Evolutionary conservation across 1,140 invertebrate genomes (phyloP).

Genomic region (Ostrea denselamellosa): DNA sequence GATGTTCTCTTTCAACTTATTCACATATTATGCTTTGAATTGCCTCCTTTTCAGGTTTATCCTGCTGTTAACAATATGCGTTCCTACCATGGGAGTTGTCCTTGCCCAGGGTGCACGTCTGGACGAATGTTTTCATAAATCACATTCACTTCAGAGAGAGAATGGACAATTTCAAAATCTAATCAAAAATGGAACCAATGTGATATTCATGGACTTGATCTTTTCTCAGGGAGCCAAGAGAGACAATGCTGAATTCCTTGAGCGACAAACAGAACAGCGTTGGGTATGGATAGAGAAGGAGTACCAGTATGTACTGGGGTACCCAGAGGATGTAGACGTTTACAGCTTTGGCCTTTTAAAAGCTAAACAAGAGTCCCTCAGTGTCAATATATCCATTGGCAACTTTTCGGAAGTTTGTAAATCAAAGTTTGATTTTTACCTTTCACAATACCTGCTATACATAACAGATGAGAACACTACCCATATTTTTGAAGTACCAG

Average conservation of each 20-base stretch:
- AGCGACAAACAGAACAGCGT: background rate
- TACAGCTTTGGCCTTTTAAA: background rate
- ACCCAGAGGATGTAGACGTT: slow-evolving; percentile 4
- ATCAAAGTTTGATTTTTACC: background rate
- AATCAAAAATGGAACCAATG: background rate
- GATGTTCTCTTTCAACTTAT: too few relatives aligned
- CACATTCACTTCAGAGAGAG: background rate
- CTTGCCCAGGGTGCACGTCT: too few relatives aligned
- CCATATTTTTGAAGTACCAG: background rate
- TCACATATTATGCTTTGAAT: too few relatives aligned
- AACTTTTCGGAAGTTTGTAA: background rate
- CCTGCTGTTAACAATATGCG: too few relatives aligned
- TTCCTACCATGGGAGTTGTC: too few relatives aligned
- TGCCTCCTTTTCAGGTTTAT: too few relatives aligned
- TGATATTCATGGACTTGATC: background rate
- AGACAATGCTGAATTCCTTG: background rate
- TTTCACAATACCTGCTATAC: background rate
- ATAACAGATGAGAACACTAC: background rate
- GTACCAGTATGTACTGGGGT: background rate
- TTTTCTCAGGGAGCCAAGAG: background rate
- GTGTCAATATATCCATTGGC: background rate
- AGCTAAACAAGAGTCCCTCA: background rate
- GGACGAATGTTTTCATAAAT: too few relatives aligned
- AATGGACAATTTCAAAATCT: background rate
- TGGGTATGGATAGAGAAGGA: background rate